Conservation (phyloP, 92 coral and sea anemone genomes). For the Porites divaricata region DNA sequence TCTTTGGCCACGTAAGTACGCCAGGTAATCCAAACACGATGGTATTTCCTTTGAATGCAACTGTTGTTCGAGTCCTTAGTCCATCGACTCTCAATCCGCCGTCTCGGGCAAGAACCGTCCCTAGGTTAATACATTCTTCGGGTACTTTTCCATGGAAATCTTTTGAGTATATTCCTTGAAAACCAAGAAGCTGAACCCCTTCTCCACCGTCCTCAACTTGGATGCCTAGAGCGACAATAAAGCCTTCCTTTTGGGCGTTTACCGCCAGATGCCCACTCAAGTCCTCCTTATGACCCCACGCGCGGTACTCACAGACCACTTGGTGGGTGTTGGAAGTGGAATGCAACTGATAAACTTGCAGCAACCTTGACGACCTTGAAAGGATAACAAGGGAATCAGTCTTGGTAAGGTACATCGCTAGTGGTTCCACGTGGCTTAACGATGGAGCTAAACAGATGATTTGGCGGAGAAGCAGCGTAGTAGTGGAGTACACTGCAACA, state of each 20-base stretch:
- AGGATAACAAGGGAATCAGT: conserved; percentile 56
- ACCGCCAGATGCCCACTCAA: conserved; percentile 55
- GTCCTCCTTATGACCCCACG: background rate
- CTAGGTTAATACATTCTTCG: conserved; percentile 35
- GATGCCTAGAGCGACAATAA: conserved; percentile 79
- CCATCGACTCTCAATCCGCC: conserved; percentile 48
- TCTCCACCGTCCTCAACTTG: conserved; percentile 71
- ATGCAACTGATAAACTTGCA: conserved; percentile 52
- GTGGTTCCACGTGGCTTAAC: conserved; percentile 31
- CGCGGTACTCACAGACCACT: conserved; percentile 26
- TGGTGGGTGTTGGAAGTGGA: conserved; percentile 22
- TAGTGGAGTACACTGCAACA: conserved; percentile 56
- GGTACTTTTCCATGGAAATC: conserved; percentile 18
- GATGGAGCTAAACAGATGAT: conserved; percentile 42
- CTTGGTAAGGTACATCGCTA: conserved; percentile 62
- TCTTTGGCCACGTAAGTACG: conserved; percentile 65
- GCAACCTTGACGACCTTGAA: conserved; percentile 44
- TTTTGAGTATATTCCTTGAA: conserved; percentile 55
- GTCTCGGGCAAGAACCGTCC: conserved; percentile 39
- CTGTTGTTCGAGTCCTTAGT: conserved; percentile 34
- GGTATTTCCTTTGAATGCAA: conserved; percentile 43
- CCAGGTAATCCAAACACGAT: conserved; percentile 68
- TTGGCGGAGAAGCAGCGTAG: conserved; percentile 11
- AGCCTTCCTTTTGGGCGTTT: conserved; percentile 52
- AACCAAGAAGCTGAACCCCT: conserved; percentile 76